Base-by-base conservation (phyloP, 2,888 invertebrate species). In the Hirtodrosophila histrioides region DNA sequence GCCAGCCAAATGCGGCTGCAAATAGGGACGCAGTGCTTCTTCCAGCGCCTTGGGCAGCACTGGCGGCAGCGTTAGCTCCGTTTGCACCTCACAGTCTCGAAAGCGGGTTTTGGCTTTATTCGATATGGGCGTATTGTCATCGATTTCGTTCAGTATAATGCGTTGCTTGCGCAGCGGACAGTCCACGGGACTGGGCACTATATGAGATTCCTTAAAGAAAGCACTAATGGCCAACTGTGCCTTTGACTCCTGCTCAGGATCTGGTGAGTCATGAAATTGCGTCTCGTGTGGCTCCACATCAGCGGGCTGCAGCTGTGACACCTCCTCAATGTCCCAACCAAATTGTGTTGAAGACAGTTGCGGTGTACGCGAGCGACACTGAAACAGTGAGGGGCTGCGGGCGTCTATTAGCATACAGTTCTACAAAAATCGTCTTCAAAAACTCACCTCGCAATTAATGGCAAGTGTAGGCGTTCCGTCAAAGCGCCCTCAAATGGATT, bases 261-360 rank as follows among this genome's bases (percentile, higher is more conserved):
- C 94, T 3, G 90, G 92, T 0, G 92, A 91, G 33, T 90, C 86
- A 44, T 91, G 92, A 76, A 93, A 93, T 78, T 94, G 94, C 10
- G 94, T 93, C 35, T 93, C 90, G 27, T 93, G 93, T 35, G 92
- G 88, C 54, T 91, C 94, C 53, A 95, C 94, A 78, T 93, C 93
- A 0, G 93, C 94, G 8, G 95, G 95, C 65, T 93, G 92, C 7
- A 95, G 90, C 33, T 91, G 91, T 1, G 95, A 94, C n/a, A 95
- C 92, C 71, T 95, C 94, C 36, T 95, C 94, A 44, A 95, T 94
- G n/a, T 93, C 94, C 95, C 95, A 95, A 58, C 92, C 92, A 81
- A 94, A 94, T 58, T 92, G 92, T n/a, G 91, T 90, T n/a, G 91
- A 91, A 5, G 88, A 87, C 12, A 90, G 66, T 61, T 91, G 90